These are phyloP conservation scores for Brachynemurus nebulosus DNA, from an alignment of 2,888 invertebrate species.

Conservation along the genomic window DNA sequence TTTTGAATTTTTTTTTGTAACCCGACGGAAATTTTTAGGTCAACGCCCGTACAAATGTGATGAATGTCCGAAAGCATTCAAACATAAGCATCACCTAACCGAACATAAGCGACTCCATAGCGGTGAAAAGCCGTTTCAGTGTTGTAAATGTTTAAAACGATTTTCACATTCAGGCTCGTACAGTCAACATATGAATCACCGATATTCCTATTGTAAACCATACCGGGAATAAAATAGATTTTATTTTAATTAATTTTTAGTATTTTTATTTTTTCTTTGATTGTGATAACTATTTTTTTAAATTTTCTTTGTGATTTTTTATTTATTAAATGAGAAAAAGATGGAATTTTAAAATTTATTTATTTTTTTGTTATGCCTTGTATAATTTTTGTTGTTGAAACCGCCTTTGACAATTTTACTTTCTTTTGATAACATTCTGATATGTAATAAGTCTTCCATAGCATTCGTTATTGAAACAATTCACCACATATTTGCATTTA, in stretches of 20 bases:
- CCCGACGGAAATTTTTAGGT: constrained; percentile 44
- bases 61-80: constrained; percentile 96
- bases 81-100: constrained; percentile 99
- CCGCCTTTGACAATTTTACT: not conserved
- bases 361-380: not conserved
- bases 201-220: constrained; percentile 97
- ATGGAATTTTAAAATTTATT: not conserved
- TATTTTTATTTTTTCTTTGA: constrained; percentile 1
- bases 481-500: not conserved
- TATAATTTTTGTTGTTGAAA: not conserved
- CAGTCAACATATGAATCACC: constrained; percentile 99
- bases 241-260: not conserved
- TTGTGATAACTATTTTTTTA: not conserved
- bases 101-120: constrained; percentile 98
- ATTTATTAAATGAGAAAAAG: not conserved
- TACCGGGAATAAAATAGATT: constrained; percentile 61
- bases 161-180: constrained; percentile 99
- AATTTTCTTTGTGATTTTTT: not conserved
- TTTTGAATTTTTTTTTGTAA: constrained; percentile 2
- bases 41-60: constrained; percentile 97
- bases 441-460: not conserved
- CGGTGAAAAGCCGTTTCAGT: constrained; percentile 95
- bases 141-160: constrained; percentile 95
- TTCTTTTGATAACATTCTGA: not conserved
- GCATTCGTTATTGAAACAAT: not conserved